Evolutionary conservation across 2,888 invertebrate species (phyloP).

Genomic region (Drosophila villosipedis): DNA sequence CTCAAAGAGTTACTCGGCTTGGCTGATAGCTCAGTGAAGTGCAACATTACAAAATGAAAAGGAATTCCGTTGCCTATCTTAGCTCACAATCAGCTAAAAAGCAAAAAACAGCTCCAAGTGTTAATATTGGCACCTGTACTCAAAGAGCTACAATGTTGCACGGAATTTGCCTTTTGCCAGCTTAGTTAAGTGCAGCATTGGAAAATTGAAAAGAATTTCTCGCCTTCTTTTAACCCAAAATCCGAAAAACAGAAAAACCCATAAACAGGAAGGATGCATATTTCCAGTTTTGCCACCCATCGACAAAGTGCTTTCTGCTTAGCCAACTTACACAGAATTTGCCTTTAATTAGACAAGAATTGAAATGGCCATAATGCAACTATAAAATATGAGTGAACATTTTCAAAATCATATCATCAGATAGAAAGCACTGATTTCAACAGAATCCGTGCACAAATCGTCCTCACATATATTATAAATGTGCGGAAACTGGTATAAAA

Average conservation of each 20-base stretch:
- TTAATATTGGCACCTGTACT: neutral
- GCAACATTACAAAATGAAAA: neutral
- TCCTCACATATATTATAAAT: neutral
- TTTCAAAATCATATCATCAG: neutral
- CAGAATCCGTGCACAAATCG: neutral
- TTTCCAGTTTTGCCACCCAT: neutral
- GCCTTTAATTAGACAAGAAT: neutral
- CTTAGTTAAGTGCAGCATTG: neutral
- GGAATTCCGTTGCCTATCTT: neutral
- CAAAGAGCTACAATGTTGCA: neutral
- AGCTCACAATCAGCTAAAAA: neutral
- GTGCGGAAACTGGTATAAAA: neutral
- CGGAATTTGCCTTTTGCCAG: neutral
- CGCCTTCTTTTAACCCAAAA: neutral
- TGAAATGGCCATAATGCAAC: neutral
- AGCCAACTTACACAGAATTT: neutral
- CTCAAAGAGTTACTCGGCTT: neutral
- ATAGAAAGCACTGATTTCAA: neutral
- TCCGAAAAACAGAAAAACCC: neutral
- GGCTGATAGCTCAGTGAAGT: neutral
- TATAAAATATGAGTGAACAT: neutral
- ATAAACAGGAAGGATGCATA: slow-evolving; percentile 11
- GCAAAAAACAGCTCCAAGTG: neutral
- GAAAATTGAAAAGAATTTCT: neutral
- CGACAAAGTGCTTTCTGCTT: neutral